Evolutionary conservation across 2,888 invertebrate genomes (phyloP).

Genomic region (Crepidodera aurea): DNA sequence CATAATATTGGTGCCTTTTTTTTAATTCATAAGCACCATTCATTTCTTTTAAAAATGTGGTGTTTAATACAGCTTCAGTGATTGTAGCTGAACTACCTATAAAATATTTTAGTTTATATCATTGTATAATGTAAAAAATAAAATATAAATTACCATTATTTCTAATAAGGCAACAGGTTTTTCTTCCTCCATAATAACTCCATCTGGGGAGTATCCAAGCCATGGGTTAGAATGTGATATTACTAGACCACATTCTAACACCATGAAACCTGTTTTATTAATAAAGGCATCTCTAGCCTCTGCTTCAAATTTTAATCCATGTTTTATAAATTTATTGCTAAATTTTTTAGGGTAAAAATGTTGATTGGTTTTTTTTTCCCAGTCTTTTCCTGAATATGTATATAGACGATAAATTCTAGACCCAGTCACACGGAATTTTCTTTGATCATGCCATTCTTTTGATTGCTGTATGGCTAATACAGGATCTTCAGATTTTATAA

Average conservation of each 20-base stretch:
- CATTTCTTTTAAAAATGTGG: background rate
- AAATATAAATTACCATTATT: background rate
- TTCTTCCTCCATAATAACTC: background rate
- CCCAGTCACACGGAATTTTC: too few relatives aligned
- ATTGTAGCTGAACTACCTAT: background rate
- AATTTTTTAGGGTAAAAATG: background rate
- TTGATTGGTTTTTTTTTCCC: background rate
- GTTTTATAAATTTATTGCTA: background rate
- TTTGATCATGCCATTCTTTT: too few relatives aligned
- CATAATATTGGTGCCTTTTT: conserved; percentile 38
- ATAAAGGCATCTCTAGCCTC: background rate
- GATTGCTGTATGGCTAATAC: background rate
- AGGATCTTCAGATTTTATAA: background rate
- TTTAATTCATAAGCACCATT: conserved; percentile 23
- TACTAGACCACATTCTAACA: background rate
- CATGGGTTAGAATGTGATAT: background rate
- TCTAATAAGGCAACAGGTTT: background rate
- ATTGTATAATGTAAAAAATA: background rate
- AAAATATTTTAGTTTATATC: background rate
- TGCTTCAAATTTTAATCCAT: background rate
- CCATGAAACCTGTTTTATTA: background rate
- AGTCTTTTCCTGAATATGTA: background rate
- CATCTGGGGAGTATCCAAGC: background rate
- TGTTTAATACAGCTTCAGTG: background rate
- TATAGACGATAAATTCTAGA: too few relatives aligned